Evolutionary conservation across 1,140 invertebrate genomes (phyloP).

Genomic region (Drusus annulatus): DNA sequence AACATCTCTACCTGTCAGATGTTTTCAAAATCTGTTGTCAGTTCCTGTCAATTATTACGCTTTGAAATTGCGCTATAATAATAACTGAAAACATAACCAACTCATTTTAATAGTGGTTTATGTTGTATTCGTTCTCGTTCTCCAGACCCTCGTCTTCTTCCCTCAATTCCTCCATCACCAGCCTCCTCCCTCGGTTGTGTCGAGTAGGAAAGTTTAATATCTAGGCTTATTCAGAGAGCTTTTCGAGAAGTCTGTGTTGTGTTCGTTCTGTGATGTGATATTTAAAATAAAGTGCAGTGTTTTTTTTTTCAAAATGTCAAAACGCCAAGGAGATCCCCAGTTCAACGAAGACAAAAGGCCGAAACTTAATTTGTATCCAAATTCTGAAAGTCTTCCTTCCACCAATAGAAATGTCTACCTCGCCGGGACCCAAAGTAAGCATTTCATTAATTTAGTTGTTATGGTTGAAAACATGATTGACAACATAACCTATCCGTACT

Average conservation of each 20-base stretch:
- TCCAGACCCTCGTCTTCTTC: no score
- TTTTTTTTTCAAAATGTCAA: constrained; percentile 39
- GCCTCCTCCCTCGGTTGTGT: no score
- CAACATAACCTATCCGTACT: no score
- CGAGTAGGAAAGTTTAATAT: no score
- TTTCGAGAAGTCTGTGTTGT: no score
- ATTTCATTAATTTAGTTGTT: background rate
- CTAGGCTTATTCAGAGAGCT: no score
- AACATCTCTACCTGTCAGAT: constrained; percentile 15
- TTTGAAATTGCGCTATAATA: no score
- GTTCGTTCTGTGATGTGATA: background rate
- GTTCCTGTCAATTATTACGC: background rate
- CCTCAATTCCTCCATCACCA: no score
- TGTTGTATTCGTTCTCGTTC: background rate
- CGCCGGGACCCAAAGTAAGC: constrained; percentile 22
- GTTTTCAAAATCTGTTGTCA: background rate
- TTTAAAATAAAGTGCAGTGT: background rate
- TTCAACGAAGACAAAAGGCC: constrained; percentile 23
- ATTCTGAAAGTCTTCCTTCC: constrained; percentile 32
- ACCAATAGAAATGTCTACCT: background rate
- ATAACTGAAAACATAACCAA: no score
- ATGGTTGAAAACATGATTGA: no score
- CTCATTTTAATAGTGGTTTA: background rate
- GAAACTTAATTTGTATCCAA: constrained; percentile 5
- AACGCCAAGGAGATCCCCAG: constrained; percentile 25